Evolutionary conservation across 1,140 invertebrate species (phyloP).

Genomic region (Hylaeus anthracinus): DNA sequence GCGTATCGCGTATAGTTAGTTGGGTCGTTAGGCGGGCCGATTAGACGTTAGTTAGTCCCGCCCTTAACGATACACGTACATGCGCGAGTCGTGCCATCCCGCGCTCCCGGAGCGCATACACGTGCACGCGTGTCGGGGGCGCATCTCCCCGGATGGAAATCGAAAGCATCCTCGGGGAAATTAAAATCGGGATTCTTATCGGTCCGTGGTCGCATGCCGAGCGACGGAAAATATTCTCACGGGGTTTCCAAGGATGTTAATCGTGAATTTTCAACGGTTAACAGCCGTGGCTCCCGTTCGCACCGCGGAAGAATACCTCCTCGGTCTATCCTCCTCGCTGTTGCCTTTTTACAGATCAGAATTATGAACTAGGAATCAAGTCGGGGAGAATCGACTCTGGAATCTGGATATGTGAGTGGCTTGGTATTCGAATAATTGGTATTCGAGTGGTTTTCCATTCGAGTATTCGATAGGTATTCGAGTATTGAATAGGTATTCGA

Average conservation of each 20-base stretch:
- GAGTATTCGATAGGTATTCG: too few species aligned
- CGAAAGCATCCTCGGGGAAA: constrained; percentile 33
- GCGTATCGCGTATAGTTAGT: constrained; percentile 60
- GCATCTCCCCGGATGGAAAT: constrained; percentile 8
- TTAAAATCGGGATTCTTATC: constrained; percentile 35
- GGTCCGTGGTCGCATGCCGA: not conserved
- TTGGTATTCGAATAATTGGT: too few species aligned
- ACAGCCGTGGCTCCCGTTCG: not conserved
- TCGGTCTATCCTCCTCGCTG: not conserved
- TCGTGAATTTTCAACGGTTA: constrained; percentile 38
- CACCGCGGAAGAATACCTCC: not conserved
- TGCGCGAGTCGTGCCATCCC: not conserved
- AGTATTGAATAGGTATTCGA: too few species aligned
- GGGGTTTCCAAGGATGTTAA: constrained; percentile 31
- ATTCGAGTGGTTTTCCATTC: too few species aligned
- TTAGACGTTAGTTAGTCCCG: constrained; percentile 63
- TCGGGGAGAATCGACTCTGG: constrained; percentile 23
- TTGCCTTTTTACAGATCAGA: not conserved
- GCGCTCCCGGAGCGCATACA: not conserved
- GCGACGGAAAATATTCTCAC: constrained; percentile 29
- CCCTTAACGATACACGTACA: constrained; percentile 38
- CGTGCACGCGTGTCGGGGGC: not conserved
- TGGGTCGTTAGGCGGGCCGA: constrained; percentile 61
- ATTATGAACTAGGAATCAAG: constrained; percentile 26
- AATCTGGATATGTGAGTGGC: not conserved